Evolutionary conservation across 1,140 invertebrate species (phyloP), one percentile per base, ranked within the genome.

Genomic region (Aethina tumida): DNA sequence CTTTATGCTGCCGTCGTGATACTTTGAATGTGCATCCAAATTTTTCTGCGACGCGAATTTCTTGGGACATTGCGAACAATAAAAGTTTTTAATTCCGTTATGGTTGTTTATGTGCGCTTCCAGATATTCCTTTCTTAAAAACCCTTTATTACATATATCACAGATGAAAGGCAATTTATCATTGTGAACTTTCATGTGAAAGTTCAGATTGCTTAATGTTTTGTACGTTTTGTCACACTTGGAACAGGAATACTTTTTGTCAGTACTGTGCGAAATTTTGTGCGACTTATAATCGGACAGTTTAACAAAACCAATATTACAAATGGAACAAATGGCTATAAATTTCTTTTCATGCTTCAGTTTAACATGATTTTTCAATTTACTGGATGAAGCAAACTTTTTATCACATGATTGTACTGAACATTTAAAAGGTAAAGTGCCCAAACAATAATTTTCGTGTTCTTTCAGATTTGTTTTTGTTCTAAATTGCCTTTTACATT

Each of bases 301-400:
- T 47, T 58, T 56, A 7, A 57, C 46, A 36, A 60, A 60, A 19
- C 58, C 58, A 14, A 57, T 58, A 24, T 56, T 56, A 35, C 58
- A 60, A 30, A 58, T 56, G 6, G 54, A 56, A 35, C 58, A 60
- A 39, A 55, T 59, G 5, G 48, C 41, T 5, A 41, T 47, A 25
- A 60, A 60, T 43, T 57, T 60, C 31, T 60, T 58, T 9, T 58
- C 58, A 20, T 60, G 58, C 35, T 57, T 57, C 1, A 58, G 31
- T 43, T 50, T 53, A 3, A 47, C 35, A 32, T 60, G 58, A 33
- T 52, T 52, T 32, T 57, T 59, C 8, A 58, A 29, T 50, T 56
- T 58, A 0, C 53, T 55, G 6, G 41, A 38, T 2, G 56, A 47
- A 12, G 56, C 36, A 49, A 58, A 59, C 32, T 55, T 52, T 40